Conservation (phyloP, 2,797 vertebrate genomes). For the Anabacerthia variegaticeps region DNA sequence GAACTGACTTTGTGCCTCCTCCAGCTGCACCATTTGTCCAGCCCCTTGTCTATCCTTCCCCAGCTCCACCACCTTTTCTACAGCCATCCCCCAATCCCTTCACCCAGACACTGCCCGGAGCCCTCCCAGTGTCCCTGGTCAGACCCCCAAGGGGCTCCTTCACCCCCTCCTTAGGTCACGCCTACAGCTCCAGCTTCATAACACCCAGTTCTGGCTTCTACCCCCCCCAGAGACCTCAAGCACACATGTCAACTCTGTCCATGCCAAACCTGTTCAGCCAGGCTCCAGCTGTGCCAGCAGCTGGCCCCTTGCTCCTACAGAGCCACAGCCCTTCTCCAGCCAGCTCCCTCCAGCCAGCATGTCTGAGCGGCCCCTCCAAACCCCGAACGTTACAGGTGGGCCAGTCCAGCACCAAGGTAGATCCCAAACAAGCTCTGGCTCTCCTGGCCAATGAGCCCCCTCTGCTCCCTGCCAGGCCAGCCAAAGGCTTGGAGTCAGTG, state of each 20-base stretch:
- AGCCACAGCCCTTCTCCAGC: slow-evolving; percentile 45
- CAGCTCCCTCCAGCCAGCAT: not conserved
- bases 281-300: slow-evolving; percentile 72
- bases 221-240: slow-evolving; percentile 71
- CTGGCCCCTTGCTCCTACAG: slow-evolving; percentile 71
- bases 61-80: slow-evolving; percentile 72
- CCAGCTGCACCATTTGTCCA: slow-evolving; percentile 71
- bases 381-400: slow-evolving; percentile 79
- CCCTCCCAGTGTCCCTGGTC: slow-evolving; percentile 72
- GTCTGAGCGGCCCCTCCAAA: slow-evolving; percentile 61
- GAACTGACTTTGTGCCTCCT: slow-evolving; percentile 58
- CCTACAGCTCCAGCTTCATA: slow-evolving; percentile 80
- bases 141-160: slow-evolving; percentile 78
- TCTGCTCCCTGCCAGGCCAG: slow-evolving; percentile 67
- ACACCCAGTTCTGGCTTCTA: slow-evolving; percentile 77
- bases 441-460: slow-evolving; percentile 66
- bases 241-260: slow-evolving; percentile 78
- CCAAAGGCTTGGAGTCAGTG: slow-evolving; percentile 73
- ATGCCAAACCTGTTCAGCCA: slow-evolving; percentile 85
- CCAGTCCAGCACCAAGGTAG: slow-evolving; percentile 75
- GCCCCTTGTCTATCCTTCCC: slow-evolving; percentile 75
- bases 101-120: slow-evolving; percentile 70
- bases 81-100: slow-evolving; percentile 88
- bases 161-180: slow-evolving; percentile 77
- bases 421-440: slow-evolving; percentile 58